Evolutionary conservation across 2,888 invertebrate genomes (phyloP).

Genomic region (Mythimna impura): DNA sequence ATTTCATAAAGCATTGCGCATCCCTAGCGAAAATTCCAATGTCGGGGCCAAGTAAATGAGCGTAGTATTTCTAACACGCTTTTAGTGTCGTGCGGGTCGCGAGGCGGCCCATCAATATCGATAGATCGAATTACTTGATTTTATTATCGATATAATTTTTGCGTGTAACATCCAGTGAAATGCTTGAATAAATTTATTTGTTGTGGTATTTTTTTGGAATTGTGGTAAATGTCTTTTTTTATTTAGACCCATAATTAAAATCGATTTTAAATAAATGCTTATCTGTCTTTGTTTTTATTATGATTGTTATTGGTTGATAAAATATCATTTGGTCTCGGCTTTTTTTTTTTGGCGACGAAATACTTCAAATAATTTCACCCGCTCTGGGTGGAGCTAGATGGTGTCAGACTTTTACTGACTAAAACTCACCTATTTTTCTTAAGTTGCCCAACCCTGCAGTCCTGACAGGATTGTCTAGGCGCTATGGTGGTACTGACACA

Average conservation of each 20-base stretch:
- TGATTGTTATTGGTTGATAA: no score
- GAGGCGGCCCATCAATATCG: constrained; percentile 57
- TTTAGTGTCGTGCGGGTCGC: constrained; percentile 56
- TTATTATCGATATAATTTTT: constrained; percentile 64
- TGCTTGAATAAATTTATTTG: constrained; percentile 37
- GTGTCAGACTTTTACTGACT: no score
- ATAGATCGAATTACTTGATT: constrained; percentile 64
- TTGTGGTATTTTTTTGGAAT: constrained; percentile 9
- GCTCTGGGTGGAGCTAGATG: no score
- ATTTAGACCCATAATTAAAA: not conserved
- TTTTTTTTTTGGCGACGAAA: no score
- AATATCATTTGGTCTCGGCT: no score
- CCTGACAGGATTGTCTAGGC: no score
- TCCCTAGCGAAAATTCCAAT: constrained; percentile 52
- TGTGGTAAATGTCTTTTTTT: not conserved
- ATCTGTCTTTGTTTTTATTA: not conserved
- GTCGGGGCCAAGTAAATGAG: constrained; percentile 53
- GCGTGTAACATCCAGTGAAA: constrained; percentile 39
- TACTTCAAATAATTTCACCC: no score
- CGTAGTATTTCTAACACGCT: constrained; percentile 58
- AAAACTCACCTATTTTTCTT: no score
- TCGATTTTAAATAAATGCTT: not conserved
- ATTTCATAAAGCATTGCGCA: constrained; percentile 8
- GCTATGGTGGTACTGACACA: no score
- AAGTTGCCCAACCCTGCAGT: no score